A percentile compares a stretch with the other conserved stretches of the same genome.
These are phyloP conservation scores for Ammodytes dubius DNA, from an alignment of 2,113 vertebrate genomes.

Conservation along the genomic window DNA sequence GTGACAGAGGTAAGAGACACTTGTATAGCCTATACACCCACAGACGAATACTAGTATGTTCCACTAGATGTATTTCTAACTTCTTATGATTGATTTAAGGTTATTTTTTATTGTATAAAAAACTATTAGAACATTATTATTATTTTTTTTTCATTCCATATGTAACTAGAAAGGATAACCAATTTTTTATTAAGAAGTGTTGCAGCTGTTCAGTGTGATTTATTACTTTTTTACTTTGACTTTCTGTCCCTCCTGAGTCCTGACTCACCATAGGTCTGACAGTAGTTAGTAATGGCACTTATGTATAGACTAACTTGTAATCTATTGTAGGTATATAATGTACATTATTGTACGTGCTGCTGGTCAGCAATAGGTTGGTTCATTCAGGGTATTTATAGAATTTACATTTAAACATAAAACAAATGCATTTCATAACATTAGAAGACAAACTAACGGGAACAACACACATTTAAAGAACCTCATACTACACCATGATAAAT, in stretches of 20 bases:
- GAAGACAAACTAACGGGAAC: not conserved
- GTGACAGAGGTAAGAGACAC: constrained; percentile 77
- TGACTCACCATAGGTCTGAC: not conserved
- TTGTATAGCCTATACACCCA: not conserved
- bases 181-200: too few species aligned
- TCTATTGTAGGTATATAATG: too few species aligned
- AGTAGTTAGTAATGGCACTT: not conserved
- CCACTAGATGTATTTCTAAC: not conserved
- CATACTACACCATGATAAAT: not conserved
- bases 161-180: not conserved
- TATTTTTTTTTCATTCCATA: too few species aligned
- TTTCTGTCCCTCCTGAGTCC: not conserved
- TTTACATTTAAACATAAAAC: not conserved
- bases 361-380: not conserved
- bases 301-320: too few species aligned
- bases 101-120: not conserved
- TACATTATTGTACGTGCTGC: not conserved
- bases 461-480: not conserved
- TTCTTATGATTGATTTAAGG: not conserved
- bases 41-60: not conserved
- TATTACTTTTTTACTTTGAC: not conserved
- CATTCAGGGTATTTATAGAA: not conserved
- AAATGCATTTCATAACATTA: not conserved
- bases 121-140: too few species aligned
- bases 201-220: not conserved